Base-by-base conservation (phyloP, 2,888 invertebrate genomes). In the Linnaemya vulpina region DNA sequence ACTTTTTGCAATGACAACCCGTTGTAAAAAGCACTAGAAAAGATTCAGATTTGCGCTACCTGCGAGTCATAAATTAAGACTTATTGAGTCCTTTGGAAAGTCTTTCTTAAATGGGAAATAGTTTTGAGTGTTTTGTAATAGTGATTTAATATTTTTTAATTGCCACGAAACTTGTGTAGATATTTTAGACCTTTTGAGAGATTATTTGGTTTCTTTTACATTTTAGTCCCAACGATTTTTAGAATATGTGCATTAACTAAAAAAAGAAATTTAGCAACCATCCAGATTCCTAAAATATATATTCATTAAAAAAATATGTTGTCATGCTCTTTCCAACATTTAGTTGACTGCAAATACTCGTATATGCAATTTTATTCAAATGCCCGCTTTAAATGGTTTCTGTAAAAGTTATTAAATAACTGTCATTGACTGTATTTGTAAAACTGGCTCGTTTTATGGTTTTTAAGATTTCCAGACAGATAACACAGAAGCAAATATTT, bases 401-500 rank as follows among this genome's bases (percentile, higher is more conserved):
- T 65, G n/a, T 35, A 55, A 76, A 46, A 30, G n/a, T 53, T 20
- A 58, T 77, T 40, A 60, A 25, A 20, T 17, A 38, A 22, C 15
- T 65, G 30, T 15, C 15, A 20, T 43, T 9, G 17, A 3, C 30
- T 30, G 30, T 30, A 30, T 30, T 30, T 63, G 40, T 63, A 17
- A 71, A 65, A 70, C 63, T 60, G 77, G 58, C 74, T 70, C 55
- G 13, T 71, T 73, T 70, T 58, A 63, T 81, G 80, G 76, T 73
- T 68, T 65, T 65, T 55, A 81, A 81, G 84, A 84, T 84, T 84
- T 80, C 76, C 58, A 82, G 85, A 79, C 82, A 82, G 85, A 85
- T 82, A 85, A 82, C 78, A 63, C 85, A 82, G n/a, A n/a, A 85
- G 82, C 84, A 85, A 85, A 85, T 85, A 78, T 85, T 85, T 85